phyloP scores from a whole-genome alignment of 2,797 vertebrate genomes.

The Remorina albescens region DNA sequence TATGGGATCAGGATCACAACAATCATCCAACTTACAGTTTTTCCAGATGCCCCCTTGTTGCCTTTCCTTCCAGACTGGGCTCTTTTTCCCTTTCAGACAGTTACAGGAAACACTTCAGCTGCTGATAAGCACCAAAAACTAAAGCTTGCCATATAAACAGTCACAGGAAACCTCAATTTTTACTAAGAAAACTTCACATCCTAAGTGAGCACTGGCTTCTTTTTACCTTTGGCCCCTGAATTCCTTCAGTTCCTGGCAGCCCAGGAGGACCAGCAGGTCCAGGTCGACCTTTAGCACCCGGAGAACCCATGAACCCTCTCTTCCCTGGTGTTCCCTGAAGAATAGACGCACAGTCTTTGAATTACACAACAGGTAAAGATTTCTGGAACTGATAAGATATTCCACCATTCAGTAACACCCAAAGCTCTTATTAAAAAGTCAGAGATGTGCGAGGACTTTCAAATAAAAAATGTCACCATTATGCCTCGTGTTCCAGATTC shows the following conservation, averaged over 20 bases:
- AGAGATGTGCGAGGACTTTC: not conserved
- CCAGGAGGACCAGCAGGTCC: constrained; percentile 78
- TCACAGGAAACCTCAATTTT: not conserved
- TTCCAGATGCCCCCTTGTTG: constrained; percentile 73
- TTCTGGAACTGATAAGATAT: not conserved
- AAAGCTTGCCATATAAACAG: not conserved
- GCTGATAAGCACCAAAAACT: not conserved
- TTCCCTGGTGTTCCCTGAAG: constrained; percentile 69
- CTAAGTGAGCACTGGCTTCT: not conserved
- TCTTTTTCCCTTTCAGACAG: constrained; percentile 70
- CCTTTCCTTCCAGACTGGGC: constrained; percentile 71
- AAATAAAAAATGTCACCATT: constrained; percentile 61
- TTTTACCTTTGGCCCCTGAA: constrained; percentile 75
- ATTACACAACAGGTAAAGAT: not conserved
- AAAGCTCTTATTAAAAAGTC: not conserved
- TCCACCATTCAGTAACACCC: not conserved
- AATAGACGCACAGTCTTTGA: not conserved
- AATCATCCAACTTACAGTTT: constrained; percentile 70
- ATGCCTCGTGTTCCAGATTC: constrained; percentile 70
- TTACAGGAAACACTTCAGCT: not conserved
- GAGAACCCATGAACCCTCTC: constrained; percentile 63
- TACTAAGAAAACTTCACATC: not conserved
- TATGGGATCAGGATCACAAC: not conserved
- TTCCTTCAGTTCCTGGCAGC: constrained; percentile 72
- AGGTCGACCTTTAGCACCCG: constrained; percentile 75